Conservation (phyloP, 1,140 invertebrate species). For the Aphis craccivora region DNA sequence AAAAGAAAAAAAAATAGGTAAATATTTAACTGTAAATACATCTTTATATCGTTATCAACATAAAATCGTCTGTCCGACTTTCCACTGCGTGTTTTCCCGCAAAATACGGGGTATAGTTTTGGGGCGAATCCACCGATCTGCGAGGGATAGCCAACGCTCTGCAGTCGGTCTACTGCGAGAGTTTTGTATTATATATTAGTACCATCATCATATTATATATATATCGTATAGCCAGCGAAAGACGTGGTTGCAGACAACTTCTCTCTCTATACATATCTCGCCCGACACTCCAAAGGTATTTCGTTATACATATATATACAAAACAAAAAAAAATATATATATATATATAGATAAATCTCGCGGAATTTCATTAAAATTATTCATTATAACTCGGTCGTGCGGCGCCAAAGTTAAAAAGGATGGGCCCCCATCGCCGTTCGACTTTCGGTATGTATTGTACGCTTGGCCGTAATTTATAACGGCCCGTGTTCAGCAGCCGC, state of each 20-base stretch:
- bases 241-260: neutral
- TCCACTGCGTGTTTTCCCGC: neutral
- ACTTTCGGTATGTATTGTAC: conserved; percentile 20
- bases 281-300: neutral
- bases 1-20: neutral
- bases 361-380: conserved; percentile 51
- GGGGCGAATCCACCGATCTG: neutral
- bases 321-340: neutral
- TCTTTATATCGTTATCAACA: neutral
- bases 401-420: conserved; percentile 26
- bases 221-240: neutral
- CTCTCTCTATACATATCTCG: neutral
- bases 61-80: neutral
- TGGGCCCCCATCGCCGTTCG: neutral
- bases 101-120: neutral
- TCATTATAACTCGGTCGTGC: conserved; percentile 32
- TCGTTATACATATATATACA: neutral
- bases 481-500: neutral
- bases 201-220: neutral
- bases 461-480: neutral
- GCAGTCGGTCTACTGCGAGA: neutral
- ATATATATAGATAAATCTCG: neutral
- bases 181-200: neutral
- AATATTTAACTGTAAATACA: neutral
- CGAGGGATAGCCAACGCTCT: neutral